Evolutionary conservation across 2,113 vertebrate species (phyloP), one percentile per base, ranked within the genome.

Genomic region (Dascyllus trimaculatus): DNA sequence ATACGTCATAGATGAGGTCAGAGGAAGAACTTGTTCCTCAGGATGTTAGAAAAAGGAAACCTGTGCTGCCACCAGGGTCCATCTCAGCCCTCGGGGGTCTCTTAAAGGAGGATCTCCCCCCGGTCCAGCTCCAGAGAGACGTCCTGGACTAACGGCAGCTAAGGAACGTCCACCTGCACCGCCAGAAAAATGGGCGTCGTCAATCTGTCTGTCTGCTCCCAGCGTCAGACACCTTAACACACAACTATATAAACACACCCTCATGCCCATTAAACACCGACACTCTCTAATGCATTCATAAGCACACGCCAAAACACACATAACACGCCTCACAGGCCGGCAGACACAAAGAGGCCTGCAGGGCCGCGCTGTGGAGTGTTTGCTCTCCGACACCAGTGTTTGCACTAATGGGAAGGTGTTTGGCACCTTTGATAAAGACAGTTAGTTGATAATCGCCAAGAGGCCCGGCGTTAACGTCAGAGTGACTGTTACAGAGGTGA

Each of bases 321-420:
- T 1, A 54, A 56, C 80, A 84, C 82, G 51, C 81, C 71, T 45
- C 29, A 22, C 26, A 67, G 4, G 70, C 9, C 22, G 8, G 13
- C 64, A n/a, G n/a, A 71, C 40, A 69, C 53, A 79, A 26, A 71
- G 38, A 82, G 22, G 63, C 45, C 62, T 4, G 45, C 68, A 40
- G 18, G 3, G 45, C 10, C 64, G 80, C 85, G 86, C 22, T 82
- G n/a, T n/a, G 62, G 63, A 71, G 22, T 75, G 43, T 88, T 53
- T 93, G 96, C 96, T 94, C 89, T 91, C 93, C 96, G 81, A 97
- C 93, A n/a, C 95, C 81, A 0, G 81, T 94, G 90, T 89, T 74
- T 95, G 75, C 76, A 92, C 93, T 88, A 87, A 87, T 46, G 43
- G 94, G 85, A 90, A 96, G 85, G 72, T 95, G 94, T 89, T 87